Evolutionary conservation across 2,113 vertebrate genomes (phyloP).

Genomic region (Lophochroa leadbeateri): DNA sequence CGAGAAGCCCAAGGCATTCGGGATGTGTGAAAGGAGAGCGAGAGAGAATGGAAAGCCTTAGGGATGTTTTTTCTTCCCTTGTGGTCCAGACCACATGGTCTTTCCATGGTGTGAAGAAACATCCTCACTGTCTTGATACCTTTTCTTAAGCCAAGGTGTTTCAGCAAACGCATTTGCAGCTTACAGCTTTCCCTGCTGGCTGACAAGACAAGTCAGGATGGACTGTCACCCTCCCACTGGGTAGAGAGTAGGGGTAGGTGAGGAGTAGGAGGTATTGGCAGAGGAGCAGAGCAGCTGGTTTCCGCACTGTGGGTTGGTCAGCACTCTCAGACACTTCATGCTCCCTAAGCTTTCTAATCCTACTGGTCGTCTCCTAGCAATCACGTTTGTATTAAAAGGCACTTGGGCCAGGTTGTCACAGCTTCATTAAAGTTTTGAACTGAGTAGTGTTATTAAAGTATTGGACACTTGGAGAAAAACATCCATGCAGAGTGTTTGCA

Average conservation of each 20-base stretch:
- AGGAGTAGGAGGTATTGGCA: background rate
- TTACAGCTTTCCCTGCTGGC: background rate
- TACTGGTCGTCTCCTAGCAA: background rate
- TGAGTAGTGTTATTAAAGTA: background rate
- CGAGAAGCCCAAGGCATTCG: background rate
- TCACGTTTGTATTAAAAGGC: background rate
- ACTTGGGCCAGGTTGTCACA: background rate
- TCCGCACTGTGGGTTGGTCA: background rate
- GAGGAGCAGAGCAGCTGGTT: background rate
- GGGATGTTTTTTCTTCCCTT: background rate
- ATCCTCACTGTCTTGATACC: background rate
- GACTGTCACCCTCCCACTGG: background rate
- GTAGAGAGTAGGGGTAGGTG: background rate
- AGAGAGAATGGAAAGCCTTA: background rate
- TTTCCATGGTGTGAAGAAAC: accelerated
- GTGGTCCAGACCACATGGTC: background rate
- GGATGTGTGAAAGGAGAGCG: background rate
- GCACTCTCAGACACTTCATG: background rate
- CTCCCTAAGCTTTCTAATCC: background rate
- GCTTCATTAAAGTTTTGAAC: background rate
- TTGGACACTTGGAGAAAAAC: background rate
- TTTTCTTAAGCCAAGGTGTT: background rate
- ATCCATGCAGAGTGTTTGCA: background rate
- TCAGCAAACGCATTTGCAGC: background rate
- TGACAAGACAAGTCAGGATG: background rate